A percentile compares a stretch with the other conserved stretches of the same genome.
phyloP scores from a whole-genome alignment of 2,113 vertebrate species.

The Cheilinus undulatus region DNA sequence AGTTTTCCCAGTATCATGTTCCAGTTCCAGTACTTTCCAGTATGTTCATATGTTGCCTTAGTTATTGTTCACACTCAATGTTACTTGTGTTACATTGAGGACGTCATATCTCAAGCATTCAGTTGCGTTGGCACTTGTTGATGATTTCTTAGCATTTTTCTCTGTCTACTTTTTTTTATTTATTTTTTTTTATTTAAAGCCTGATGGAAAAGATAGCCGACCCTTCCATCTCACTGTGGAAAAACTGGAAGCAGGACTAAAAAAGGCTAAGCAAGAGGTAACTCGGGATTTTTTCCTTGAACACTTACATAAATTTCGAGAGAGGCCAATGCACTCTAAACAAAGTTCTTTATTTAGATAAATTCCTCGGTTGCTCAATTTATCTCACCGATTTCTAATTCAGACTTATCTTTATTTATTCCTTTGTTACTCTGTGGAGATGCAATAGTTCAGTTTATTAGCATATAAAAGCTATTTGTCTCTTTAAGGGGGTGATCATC shows the following conservation, averaged over 20 bases:
- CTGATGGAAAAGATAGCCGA: constrained; percentile 80
- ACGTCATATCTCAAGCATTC: too few species aligned
- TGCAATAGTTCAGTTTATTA: background rate
- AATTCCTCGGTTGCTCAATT: constrained; percentile 4
- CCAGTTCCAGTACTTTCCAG: too few species aligned
- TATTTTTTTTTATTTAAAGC: constrained; percentile 71
- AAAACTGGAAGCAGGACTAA: constrained; percentile 89
- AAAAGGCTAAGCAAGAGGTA: constrained; percentile 83
- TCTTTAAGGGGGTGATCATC: constrained; percentile 86
- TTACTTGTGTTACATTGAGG: too few species aligned
- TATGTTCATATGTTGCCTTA: too few species aligned
- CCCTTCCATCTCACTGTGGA: constrained; percentile 94
- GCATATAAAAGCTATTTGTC: constrained; percentile 1
- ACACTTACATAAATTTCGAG: constrained; percentile 28
- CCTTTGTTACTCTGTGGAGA: background rate
- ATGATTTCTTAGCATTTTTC: background rate
- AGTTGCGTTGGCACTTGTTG: background rate
- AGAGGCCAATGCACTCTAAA: background rate
- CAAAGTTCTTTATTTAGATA: background rate
- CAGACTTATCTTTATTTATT: background rate
- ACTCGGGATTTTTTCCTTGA: background rate
- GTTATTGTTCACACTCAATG: background rate
- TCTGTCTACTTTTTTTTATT: background rate
- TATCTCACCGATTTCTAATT: constrained; percentile 8
- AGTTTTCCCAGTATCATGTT: too few species aligned